Conservation (phyloP, 2,797 vertebrate genomes). For the Oryzias dopingdopingensis region DNA sequence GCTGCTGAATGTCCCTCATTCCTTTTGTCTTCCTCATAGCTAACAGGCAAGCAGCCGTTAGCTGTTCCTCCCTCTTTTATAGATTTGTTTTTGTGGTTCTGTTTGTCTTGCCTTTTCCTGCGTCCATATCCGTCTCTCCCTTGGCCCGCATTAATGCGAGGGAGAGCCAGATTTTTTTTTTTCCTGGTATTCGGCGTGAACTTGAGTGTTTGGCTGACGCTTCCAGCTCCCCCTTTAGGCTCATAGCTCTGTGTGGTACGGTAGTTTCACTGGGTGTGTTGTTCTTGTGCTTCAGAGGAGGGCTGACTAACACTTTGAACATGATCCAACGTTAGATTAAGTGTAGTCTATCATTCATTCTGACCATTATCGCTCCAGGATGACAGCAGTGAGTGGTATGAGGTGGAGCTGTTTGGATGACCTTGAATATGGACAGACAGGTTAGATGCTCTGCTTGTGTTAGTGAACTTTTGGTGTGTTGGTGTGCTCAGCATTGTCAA, state of each 20-base stretch:
- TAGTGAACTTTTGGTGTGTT: slow-evolving; percentile 56
- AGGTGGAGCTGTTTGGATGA: slow-evolving; percentile 81
- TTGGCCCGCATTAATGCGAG: slow-evolving; percentile 33
- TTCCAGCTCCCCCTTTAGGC: slow-evolving; percentile 38
- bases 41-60: slow-evolving; percentile 35
- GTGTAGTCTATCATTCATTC: slow-evolving; percentile 70
- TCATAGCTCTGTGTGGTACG: slow-evolving; percentile 51
- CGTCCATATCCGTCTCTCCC: slow-evolving; percentile 21
- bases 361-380: slow-evolving; percentile 76
- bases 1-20: slow-evolving; percentile 47
- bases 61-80: slow-evolving; percentile 15
- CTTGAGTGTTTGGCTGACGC: slow-evolving; percentile 49
- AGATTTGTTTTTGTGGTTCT: slow-evolving; percentile 37
- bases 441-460: slow-evolving; percentile 77
- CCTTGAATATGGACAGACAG: slow-evolving; percentile 80
- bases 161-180: slow-evolving; percentile 50
- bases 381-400: slow-evolving; percentile 78
- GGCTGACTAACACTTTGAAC: slow-evolving; percentile 58
- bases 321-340: slow-evolving; percentile 46
- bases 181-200: slow-evolving; percentile 28
- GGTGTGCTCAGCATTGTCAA: slow-evolving; percentile 55
- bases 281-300: slow-evolving; percentile 46
- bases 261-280: slow-evolving; percentile 56
- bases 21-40: slow-evolving; percentile 25
- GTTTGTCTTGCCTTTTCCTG: slow-evolving; percentile 8